A percentile compares a stretch with the other conserved stretches of the same genome.
These are phyloP conservation scores for Quiscalus mexicanus DNA, from an alignment of 2,113 vertebrate genomes.

Conservation along the genomic window DNA sequence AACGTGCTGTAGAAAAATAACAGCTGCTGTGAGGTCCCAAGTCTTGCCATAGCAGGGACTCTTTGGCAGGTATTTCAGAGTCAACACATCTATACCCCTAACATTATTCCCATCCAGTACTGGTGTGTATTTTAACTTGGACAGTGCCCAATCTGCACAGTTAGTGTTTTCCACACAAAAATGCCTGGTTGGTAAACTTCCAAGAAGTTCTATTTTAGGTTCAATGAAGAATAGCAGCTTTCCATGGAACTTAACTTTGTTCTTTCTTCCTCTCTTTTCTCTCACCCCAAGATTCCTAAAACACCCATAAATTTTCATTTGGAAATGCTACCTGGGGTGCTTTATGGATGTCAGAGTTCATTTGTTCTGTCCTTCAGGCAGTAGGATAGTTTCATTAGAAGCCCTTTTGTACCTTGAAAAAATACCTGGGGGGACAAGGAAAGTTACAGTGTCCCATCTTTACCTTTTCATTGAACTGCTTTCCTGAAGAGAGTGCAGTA, in stretches of 20 bases:
- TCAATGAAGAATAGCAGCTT: slow-evolving; percentile 31
- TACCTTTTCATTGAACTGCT: background rate
- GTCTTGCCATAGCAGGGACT: background rate
- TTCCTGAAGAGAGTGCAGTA: background rate
- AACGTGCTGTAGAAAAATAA: background rate
- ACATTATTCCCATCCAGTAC: background rate
- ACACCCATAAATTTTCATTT: background rate
- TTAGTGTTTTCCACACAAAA: slow-evolving; percentile 58
- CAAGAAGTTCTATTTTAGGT: slow-evolving; percentile 42
- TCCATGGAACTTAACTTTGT: background rate
- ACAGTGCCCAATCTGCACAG: background rate
- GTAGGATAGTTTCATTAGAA: background rate
- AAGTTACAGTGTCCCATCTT: background rate
- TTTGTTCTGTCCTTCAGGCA: background rate
- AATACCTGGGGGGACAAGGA: fast-evolving
- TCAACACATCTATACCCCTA: background rate
- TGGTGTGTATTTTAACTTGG: slow-evolving; percentile 50
- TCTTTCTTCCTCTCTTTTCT: background rate
- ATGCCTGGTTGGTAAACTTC: slow-evolving; percentile 41
- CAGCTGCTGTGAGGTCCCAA: background rate
- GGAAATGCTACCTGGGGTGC: background rate
- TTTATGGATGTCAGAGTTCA: background rate
- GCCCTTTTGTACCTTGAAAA: background rate
- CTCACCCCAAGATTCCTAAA: background rate
- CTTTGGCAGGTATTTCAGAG: background rate